Evolutionary conservation across 2,113 vertebrate genomes (phyloP).

Genomic region (Bubo scandiacus): DNA sequence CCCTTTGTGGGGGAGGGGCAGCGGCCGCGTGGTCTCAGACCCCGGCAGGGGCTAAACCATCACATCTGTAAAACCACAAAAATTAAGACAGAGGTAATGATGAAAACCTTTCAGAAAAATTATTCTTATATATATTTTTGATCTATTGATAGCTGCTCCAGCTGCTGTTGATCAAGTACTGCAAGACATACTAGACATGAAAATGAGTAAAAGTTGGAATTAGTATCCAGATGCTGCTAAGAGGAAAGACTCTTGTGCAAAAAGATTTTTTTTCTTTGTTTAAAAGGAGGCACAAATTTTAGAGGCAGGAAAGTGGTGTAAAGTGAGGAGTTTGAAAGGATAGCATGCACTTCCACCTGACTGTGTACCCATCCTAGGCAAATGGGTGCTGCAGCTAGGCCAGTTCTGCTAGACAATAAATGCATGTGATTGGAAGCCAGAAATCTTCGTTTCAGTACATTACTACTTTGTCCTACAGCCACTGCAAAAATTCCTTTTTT

Average conservation of each 20-base stretch:
- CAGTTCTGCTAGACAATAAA: not conserved
- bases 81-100: not conserved
- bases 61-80: not conserved
- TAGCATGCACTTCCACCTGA: accelerated
- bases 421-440: not conserved
- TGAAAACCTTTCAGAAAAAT: not conserved
- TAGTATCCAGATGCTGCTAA: not conserved
- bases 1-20: too few species aligned
- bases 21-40: too few species aligned
- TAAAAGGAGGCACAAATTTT: not conserved
- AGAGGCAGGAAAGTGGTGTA: not conserved
- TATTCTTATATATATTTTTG: not conserved
- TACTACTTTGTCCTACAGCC: not conserved
- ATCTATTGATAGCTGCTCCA: not conserved
- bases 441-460: not conserved
- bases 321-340: not conserved
- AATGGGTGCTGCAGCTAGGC: not conserved
- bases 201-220: not conserved
- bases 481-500: not conserved
- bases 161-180: not conserved
- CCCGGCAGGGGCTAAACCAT: too few species aligned
- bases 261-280: not conserved
- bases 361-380: not conserved
- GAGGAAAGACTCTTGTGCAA: not conserved
- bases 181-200: not conserved